Percentiles rank a stretch among this genome's conserved stretches.
Evolutionary conservation across 2,888 invertebrate species (phyloP).

Genomic region (Lumbricus terrestris): DNA sequence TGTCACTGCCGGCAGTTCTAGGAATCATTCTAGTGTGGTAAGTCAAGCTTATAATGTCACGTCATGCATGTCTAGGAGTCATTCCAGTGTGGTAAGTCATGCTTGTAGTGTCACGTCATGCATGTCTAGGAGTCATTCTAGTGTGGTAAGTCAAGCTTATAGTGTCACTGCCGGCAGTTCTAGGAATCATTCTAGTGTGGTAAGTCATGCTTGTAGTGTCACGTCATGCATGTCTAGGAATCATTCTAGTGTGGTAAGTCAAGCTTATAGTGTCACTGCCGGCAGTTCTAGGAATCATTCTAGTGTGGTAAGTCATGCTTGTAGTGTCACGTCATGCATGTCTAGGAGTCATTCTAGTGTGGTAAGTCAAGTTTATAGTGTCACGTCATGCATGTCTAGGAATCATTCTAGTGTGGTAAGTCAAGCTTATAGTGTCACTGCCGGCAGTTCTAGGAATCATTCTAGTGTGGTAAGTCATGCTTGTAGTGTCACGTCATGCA

Average conservation of each 20-base stretch:
- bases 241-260: no score
- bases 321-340: no score
- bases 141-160: slow-evolving; percentile 39
- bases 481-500: no score
- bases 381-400: no score
- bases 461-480: slow-evolving; percentile 37
- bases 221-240: no score
- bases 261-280: slow-evolving; percentile 39
- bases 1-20: slow-evolving; percentile 37
- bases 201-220: slow-evolving; percentile 26
- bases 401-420: slow-evolving; percentile 39
- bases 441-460: slow-evolving; percentile 35
- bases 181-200: slow-evolving; percentile 38
- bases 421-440: slow-evolving; percentile 36
- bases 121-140: slow-evolving; percentile 35
- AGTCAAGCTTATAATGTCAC: slow-evolving; percentile 19
- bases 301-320: slow-evolving; percentile 37
- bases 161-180: slow-evolving; percentile 36
- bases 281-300: slow-evolving; percentile 31
- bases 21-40: slow-evolving; percentile 38
- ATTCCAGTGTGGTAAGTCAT: no score
- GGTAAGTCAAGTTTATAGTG: no score
- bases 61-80: no score
- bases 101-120: no score
- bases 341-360: no score